Base-by-base conservation (phyloP, 1,140 invertebrate species). In the Mactra quadrangularis region DNA sequence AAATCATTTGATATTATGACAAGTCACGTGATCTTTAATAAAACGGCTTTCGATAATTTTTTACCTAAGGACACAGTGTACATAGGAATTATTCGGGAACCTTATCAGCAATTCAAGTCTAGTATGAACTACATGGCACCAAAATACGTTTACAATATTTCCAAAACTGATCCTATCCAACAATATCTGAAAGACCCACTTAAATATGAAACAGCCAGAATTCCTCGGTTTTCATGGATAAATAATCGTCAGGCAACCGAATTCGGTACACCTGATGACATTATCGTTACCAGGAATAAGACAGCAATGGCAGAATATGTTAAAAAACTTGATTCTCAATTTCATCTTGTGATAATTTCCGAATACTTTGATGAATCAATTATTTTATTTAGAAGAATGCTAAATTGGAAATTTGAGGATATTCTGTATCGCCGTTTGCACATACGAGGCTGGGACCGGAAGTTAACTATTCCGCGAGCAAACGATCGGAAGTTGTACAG, bases 311-410 rank as follows among this genome's bases (percentile, higher is more conserved):
- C 31, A 0, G 47, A 74, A 9, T 87, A 87, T 71, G 82, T 90
- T 1, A 19, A 74, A 13, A 77, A 85, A 22, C 62, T 90, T 11
- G 82, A 86, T 13, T 57, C 52, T 15, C 85, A 88, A 29, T 95
- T 95, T 85, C 89, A 93, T 76, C 86, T 95, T 6, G 92, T 95
- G 25, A 92, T 95, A 92, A 92, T 95, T 19, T 89, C 93, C 1
- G 94, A 95, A 84, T 90, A 93, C 82, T 93, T 95, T 87, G 94
- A 95, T 71, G 94, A 94, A 83, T 95, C 94, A 1, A 83, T 95
- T 19, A 90, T 95, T 50, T 87, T 95, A 13, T 87, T 95, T 45
- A 89, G 88, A 35, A 85, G 94, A 66, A 76, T 93, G 11, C 90
- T 95, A 38, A 94, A 93, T 71, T 95, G 94, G 94, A 87, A 91